Evolutionary conservation across 2,888 invertebrate species (phyloP), one percentile per base, ranked within the genome.

Genomic region (Schrankia costaestrigalis): DNA sequence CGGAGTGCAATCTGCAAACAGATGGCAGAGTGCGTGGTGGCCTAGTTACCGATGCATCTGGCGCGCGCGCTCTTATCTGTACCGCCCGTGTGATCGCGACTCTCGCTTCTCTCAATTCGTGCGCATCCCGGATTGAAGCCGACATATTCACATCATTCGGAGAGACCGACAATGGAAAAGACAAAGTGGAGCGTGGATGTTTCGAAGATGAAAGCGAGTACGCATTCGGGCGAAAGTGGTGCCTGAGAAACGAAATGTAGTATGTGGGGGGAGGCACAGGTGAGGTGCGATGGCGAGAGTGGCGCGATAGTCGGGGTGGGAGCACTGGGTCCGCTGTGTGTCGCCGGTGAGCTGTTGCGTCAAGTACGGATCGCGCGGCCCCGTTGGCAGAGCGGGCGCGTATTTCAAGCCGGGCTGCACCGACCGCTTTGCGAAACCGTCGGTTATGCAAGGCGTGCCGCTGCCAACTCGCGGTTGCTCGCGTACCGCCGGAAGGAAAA

Each of bases 361-460:
- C 79, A 77, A 71, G 67, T 37, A 46, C 55, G 53, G 53, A 52
- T 24, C 53, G 59, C 43, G 63, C 73, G 78, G 76, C 72, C 75
- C 74, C 70, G 73, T 77, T 75, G 76, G 78, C 78, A 69, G 68
- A 68, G 70, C 71, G 59, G 73, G 62, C 70, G 81, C 82, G 78
- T 85, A 86, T 84, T 86, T 85, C 79, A 82, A 82, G 82, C 83
- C 76, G 70, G 61, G 64, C 64, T 63, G 68, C 71, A 81, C 70
- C 79, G 77, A 71, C 66, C 75, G 78, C 78, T 87, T 87, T 87
- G 86, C 87, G 87, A 86, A 86, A 87, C 80, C 76, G 74, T 65
- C 71, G 77, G 85, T 87, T 85, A 86, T 86, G 86, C 86, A 86
- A 86, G 86, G 80, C 78, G 77, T 67, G 79, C 77, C 80, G 82